Percentiles rank a stretch among this genome's conserved stretches.
Conservation (phyloP, 2,888 invertebrate species). For the Torymus tubicola region DNA sequence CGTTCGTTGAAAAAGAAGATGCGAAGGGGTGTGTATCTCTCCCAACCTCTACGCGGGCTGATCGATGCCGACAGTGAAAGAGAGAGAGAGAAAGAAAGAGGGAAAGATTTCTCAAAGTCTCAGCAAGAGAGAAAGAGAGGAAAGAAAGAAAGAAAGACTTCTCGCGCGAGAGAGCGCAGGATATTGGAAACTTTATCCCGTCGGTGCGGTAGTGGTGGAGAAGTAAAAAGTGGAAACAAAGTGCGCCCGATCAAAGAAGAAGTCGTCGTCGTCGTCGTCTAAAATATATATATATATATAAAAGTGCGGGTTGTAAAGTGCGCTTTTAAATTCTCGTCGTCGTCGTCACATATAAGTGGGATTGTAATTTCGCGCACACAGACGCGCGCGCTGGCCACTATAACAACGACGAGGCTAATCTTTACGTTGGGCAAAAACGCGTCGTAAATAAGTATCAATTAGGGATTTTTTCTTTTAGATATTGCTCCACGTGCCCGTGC, state of each 20-base stretch:
- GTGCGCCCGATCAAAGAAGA: slow-evolving; percentile 50
- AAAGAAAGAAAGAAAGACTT: neutral
- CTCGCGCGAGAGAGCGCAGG: slow-evolving; percentile 51
- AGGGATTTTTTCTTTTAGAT: too few species aligned
- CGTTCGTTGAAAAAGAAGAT: neutral
- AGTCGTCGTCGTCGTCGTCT: neutral
- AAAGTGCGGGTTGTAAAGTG: slow-evolving; percentile 6
- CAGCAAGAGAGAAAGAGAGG: neutral
- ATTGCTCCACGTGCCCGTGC: too few species aligned
- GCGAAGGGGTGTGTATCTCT: neutral
- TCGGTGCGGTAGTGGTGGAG: slow-evolving; percentile 52
- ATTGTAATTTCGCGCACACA: slow-evolving; percentile 17
- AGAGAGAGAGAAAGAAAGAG: neutral
- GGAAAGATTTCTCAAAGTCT: slow-evolving; percentile 54
- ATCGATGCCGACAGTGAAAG: slow-evolving; percentile 31
- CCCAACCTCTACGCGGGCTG: neutral
- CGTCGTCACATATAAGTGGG: slow-evolving; percentile 14
- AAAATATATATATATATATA: slow-evolving; percentile 14
- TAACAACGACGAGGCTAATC: neutral
- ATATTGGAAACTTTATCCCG: slow-evolving; percentile 70
- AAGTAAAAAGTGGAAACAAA: slow-evolving; percentile 44
- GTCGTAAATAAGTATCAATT: too few species aligned
- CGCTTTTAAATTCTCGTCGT: neutral
- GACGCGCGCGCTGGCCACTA: neutral
- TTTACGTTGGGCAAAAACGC: too few species aligned